A percentile compares a stretch with the other conserved stretches of the same genome.
Evolutionary conservation across 92 coral and sea anemone genomes (phyloP).

Genomic region (Umimayanthus kanabou): DNA sequence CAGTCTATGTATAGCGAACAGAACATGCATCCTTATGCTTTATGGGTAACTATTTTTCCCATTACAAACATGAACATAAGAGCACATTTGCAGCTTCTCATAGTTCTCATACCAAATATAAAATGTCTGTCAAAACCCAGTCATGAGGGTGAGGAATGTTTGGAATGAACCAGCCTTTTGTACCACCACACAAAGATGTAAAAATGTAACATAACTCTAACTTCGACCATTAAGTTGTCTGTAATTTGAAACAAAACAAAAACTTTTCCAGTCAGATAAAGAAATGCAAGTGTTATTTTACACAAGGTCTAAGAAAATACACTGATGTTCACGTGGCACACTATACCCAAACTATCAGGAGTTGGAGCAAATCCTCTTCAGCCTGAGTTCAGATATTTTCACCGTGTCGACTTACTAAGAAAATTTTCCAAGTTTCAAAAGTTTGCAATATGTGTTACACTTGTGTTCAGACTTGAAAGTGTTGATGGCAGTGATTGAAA

Average conservation of each 20-base stretch:
- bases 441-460: conserved; percentile 27
- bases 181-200: not conserved
- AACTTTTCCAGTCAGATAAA: not conserved
- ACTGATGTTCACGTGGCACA: not conserved
- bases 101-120: not conserved
- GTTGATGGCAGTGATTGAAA: conserved; percentile 21
- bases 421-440: conserved; percentile 9
- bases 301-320: too few relatives aligned
- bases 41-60: conserved; percentile 3
- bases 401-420: not conserved
- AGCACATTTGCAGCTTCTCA: not conserved
- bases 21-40: not conserved
- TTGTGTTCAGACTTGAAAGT: conserved; percentile 18
- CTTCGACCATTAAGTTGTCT: not conserved
- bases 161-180: conserved; percentile 1
- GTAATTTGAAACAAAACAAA: not conserved
- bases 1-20: not conserved
- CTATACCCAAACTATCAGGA: not conserved
- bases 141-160: too few relatives aligned
- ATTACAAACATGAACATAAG: not conserved
- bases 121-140: too few relatives aligned
- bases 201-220: not conserved
- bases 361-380: not conserved
- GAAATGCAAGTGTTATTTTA: not conserved
- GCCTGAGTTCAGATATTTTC: not conserved